A percentile compares a stretch with the other conserved stretches of the same genome.
Conservation (phyloP, 2,113 vertebrate species). For the Hystrix brachyura region DNA sequence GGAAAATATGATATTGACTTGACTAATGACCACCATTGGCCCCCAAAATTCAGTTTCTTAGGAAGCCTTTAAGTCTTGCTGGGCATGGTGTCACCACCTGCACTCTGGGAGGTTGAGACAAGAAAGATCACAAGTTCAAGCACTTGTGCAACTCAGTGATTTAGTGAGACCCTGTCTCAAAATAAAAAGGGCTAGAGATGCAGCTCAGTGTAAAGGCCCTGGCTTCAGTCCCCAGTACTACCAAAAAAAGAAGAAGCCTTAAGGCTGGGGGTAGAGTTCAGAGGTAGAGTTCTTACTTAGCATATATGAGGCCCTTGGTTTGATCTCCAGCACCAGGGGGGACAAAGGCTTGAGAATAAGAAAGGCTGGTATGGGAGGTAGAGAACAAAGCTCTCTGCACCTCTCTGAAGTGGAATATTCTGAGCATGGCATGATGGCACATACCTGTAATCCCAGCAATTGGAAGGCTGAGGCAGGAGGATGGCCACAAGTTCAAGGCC, state of each 20-base stretch:
- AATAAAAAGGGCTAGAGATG: not conserved
- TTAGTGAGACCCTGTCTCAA: not conserved
- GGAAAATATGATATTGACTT: not conserved
- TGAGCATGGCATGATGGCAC: not conserved
- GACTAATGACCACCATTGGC: not conserved
- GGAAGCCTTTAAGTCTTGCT: not conserved
- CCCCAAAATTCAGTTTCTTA: conserved; percentile 3
- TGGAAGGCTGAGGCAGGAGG: not conserved
- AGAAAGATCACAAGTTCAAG: not conserved
- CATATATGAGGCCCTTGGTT: not conserved
- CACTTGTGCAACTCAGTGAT: not conserved
- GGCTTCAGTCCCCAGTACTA: not conserved
- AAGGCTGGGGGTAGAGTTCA: not conserved
- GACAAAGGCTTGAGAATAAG: not conserved
- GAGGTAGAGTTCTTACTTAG: not conserved
- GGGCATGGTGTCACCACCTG: not conserved
- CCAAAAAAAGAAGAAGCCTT: not conserved
- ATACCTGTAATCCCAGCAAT: not conserved
- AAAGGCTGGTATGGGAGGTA: not conserved
- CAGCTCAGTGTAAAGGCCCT: not conserved
- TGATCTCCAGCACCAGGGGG: not conserved
- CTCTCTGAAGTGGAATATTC: not conserved
- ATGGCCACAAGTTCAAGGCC: not conserved
- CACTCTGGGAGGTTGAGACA: not conserved
- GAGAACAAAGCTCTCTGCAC: not conserved